Percentiles rank a stretch among this genome's conserved stretches.
phyloP scores from a whole-genome alignment of 2,888 invertebrate genomes.

The Tupiocoris notatus region DNA sequence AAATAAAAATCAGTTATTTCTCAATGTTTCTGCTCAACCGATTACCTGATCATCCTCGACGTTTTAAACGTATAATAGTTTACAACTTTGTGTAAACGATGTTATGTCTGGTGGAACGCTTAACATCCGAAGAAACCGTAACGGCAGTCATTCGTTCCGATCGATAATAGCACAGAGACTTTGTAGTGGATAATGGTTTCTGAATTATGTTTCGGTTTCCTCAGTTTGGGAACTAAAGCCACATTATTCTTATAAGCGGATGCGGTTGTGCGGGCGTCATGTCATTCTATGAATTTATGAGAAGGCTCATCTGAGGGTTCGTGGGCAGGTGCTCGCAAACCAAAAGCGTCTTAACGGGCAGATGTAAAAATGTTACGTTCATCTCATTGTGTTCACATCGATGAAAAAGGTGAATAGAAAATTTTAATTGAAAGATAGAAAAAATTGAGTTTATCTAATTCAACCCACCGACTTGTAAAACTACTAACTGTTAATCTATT shows the following conservation, averaged over 20 bases:
- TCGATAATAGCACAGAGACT: no score
- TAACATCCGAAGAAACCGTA: neutral
- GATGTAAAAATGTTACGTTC: neutral
- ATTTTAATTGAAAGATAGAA: no score
- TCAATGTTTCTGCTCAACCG: no score
- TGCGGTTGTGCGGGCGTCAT: neutral
- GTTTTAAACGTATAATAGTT: no score
- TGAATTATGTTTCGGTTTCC: neutral
- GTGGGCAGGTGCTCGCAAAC: neutral
- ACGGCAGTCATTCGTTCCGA: neutral
- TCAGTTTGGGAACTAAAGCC: neutral
- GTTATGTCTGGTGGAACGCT: neutral
- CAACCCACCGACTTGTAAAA: no score
- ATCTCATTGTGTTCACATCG: no score
- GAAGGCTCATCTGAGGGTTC: neutral
- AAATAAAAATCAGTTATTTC: no score
- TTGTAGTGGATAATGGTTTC: neutral
- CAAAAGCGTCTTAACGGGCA: neutral
- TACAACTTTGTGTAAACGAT: neutral
- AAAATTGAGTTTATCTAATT: no score
- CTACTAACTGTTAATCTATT: no score
- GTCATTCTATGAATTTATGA: neutral
- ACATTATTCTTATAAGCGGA: neutral
- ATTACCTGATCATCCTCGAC: no score
- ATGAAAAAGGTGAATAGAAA: no score